Percentiles rank a stretch among this genome's conserved stretches.
Conservation (phyloP, 2,797 vertebrate genomes). For the Paguma larvata region DNA sequence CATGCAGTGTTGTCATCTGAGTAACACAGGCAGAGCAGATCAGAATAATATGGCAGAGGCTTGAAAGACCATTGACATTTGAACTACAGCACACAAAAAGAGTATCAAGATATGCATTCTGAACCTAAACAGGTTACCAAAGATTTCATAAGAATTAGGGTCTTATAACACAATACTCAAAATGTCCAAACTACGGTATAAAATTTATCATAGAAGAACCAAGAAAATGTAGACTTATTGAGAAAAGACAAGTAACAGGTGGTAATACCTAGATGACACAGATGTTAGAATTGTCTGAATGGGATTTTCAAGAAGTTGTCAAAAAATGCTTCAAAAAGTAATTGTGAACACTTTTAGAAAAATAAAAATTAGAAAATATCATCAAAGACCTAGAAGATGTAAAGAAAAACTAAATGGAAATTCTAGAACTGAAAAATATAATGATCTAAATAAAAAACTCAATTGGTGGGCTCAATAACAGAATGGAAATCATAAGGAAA, state of each 20-base stretch:
- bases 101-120: neutral
- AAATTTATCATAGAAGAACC: neutral
- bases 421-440: slow-evolving; percentile 45
- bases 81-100: neutral
- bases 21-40: neutral
- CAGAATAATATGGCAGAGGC: neutral
- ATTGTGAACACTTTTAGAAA: neutral
- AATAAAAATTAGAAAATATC: slow-evolving; percentile 2
- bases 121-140: neutral
- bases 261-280: neutral
- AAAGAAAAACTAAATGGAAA: neutral
- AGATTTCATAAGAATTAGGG: neutral
- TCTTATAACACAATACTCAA: neutral
- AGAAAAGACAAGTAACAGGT: slow-evolving; percentile 1
- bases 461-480: neutral
- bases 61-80: neutral
- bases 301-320: slow-evolving; percentile 15
- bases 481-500: neutral
- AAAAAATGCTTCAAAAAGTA: neutral
- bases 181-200: neutral
- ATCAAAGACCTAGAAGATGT: neutral
- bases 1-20: neutral
- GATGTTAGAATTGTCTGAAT: neutral
- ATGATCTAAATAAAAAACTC: neutral
- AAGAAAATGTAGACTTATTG: neutral